phyloP scores from a whole-genome alignment of 2,888 invertebrate genomes.

The Gryllus longicercus region DNA sequence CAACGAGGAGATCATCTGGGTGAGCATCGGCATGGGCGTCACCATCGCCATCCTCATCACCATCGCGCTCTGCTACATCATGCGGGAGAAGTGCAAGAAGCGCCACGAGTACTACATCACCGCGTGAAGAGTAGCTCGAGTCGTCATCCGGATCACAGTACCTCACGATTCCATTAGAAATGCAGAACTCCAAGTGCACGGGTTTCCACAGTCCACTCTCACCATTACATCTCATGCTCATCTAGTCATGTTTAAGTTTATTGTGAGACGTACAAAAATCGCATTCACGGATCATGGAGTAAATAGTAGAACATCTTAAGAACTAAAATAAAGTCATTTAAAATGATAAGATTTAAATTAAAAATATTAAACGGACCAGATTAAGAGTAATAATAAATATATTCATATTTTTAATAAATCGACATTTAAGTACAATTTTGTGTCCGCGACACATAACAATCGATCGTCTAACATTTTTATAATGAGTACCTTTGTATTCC shows the following conservation, averaged over 20 bases:
- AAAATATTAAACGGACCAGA: not conserved
- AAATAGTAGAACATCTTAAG: no score
- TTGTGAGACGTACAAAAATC: no score
- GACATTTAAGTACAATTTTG: slow-evolving; percentile 17
- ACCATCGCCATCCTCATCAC: slow-evolving; percentile 77
- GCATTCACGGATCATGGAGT: no score
- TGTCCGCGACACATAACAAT: not conserved
- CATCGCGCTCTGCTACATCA: slow-evolving; percentile 77
- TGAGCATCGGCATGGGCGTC: slow-evolving; percentile 82
- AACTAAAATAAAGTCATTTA: no score
- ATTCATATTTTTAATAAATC: not conserved
- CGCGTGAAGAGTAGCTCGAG: slow-evolving; percentile 21
- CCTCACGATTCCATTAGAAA: no score
- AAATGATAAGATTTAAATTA: no score
- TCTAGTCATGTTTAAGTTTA: no score
- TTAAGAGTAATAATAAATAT: not conserved
- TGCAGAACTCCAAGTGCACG: no score
- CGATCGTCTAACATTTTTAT: not conserved
- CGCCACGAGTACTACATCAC: slow-evolving; percentile 53
- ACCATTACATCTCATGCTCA: no score
- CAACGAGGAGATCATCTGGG: slow-evolving; percentile 86
- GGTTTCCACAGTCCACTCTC: no score
- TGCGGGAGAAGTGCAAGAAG: slow-evolving; percentile 75
- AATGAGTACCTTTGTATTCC: not conserved
- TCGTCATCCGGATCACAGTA: no score